Evolutionary conservation across 2,888 invertebrate genomes (phyloP), one percentile per base, ranked within the genome.

Genomic region (Oxytorus armatus): DNA sequence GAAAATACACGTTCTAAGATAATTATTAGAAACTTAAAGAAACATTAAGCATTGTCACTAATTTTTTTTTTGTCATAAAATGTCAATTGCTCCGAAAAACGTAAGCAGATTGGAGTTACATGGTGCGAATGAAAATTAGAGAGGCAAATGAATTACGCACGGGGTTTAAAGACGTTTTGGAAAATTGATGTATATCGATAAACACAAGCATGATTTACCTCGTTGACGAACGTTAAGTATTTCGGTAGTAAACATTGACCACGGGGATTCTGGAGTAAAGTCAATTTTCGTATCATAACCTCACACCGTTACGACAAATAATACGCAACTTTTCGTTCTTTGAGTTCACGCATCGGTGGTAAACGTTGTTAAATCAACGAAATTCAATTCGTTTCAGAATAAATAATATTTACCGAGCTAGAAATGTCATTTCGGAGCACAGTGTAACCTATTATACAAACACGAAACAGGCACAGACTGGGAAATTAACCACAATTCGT

Each of bases 361-460:
- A 18, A 63, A 11, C 68, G 55, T 18, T 65, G 51, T 81, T 14
- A 63, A 69, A 47, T 74, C 82, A 82, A 74, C 76, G 63, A 77
- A 83, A 70, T 83, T 86, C 85, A 84, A 85, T 86, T 85, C 73
- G 59, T 83, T 83, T 79, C 79, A 42, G 83, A 84, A 85, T 84
- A 86, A 89, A 86, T 88, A 85, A 85, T 87, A 85, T 87, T 85
- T 87, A 88, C n/a, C 85, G 86, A 85, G 81, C 85, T 85, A 87
- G 85, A 90, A 90, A 90, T 87, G 90, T 90, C 90, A 90, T 90
- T 89, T 89, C 83, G 76, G 85, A 89, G 87, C 87, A 87, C 88
- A 88, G 85, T 85, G 90, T 90, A 90, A 90, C 90, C 90, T 90
- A 89, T 90, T 88, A 89, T 89, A 89, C 90, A 90, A 90, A 90